phyloP scores from a whole-genome alignment of 2,888 invertebrate genomes.

The Morinoia aosen region DNA sequence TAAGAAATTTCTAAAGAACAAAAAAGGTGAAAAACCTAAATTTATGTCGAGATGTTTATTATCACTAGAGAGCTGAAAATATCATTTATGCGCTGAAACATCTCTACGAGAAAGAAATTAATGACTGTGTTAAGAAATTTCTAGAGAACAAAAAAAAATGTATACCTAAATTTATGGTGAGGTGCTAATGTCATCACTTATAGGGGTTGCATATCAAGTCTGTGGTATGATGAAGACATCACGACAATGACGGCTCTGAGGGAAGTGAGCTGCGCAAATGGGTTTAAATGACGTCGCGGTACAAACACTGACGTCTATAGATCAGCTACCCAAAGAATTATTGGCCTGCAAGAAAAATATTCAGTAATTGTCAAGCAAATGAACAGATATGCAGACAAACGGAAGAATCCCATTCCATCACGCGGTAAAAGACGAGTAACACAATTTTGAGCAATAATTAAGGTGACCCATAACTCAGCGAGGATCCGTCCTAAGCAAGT shows the following conservation, averaged over 20 bases:
- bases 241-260: not conserved
- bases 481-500: not conserved
- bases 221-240: not conserved
- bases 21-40: too few species aligned
- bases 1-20: too few species aligned
- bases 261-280: not conserved
- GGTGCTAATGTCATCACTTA: not conserved
- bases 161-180: not conserved
- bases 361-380: too few species aligned
- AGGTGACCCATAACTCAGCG: not conserved
- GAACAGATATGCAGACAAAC: not conserved
- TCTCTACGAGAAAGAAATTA: not conserved
- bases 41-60: too few species aligned
- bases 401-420: not conserved
- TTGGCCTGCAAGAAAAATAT: too few species aligned
- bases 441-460: not conserved
- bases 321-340: not conserved
- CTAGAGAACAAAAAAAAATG: not conserved
- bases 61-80: too few species aligned
- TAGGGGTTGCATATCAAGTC: not conserved
- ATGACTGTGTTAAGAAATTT: not conserved
- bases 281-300: not conserved
- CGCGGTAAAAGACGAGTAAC: not conserved
- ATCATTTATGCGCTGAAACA: too few species aligned
- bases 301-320: not conserved